phyloP scores from a whole-genome alignment of 2,797 vertebrate genomes.

The Takifugu ocellatus region DNA sequence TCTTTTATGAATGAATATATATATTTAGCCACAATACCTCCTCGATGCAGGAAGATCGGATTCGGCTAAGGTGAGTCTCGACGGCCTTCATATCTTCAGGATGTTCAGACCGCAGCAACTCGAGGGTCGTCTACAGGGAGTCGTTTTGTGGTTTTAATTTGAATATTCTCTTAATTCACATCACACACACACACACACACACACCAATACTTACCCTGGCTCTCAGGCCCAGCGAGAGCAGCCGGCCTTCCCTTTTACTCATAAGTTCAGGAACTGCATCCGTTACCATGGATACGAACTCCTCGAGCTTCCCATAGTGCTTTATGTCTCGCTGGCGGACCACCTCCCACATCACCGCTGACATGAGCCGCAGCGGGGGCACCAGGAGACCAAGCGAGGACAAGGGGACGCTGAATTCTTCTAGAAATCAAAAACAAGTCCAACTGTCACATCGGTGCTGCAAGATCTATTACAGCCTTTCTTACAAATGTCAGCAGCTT shows the following conservation, averaged over 20 bases:
- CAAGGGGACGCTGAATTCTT: conserved; percentile 71
- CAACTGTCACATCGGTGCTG: conserved; percentile 1
- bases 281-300: conserved; percentile 81
- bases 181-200: neutral
- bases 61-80: conserved; percentile 68
- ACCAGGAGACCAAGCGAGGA: conserved; percentile 77
- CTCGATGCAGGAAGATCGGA: conserved; percentile 66
- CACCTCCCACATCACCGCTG: conserved; percentile 83
- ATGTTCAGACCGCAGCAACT: conserved; percentile 69
- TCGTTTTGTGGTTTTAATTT: neutral
- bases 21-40: conserved; percentile 45
- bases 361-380: conserved; percentile 77
- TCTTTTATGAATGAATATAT: neutral
- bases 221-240: conserved; percentile 82
- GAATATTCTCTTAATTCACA: accelerated
- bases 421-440: conserved; percentile 2
- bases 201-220: conserved; percentile 73
- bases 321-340: conserved; percentile 71
- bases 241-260: conserved; percentile 77
- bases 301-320: conserved; percentile 82
- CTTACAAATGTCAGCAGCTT: no score
- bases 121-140: conserved; percentile 64
- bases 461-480: neutral
- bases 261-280: conserved; percentile 80
- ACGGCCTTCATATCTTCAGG: conserved; percentile 74